A percentile compares a stretch with the other conserved stretches of the same genome.
phyloP scores from a whole-genome alignment of 2,888 invertebrate species.

The Catocala fraxini region DNA sequence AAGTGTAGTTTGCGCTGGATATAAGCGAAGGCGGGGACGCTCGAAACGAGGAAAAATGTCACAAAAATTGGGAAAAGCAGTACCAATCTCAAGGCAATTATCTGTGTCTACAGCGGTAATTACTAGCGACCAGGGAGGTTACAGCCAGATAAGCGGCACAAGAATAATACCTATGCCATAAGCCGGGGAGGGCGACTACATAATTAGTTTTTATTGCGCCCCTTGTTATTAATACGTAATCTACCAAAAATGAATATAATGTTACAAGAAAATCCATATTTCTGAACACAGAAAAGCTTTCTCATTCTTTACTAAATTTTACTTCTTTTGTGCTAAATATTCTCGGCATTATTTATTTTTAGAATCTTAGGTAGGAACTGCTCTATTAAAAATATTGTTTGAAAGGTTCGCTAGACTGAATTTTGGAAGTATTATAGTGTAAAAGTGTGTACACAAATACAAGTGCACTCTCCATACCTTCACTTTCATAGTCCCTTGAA shows the following conservation, averaged over 20 bases:
- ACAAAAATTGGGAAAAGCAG: slow-evolving; percentile 58
- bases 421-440: too few species aligned
- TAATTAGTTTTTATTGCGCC: slow-evolving; percentile 41
- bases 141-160: slow-evolving; percentile 62
- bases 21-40: not conserved
- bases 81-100: slow-evolving; percentile 69
- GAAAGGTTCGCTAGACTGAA: too few species aligned
- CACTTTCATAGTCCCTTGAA: too few species aligned
- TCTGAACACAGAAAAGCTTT: slow-evolving; percentile 11
- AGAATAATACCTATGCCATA: slow-evolving; percentile 38
- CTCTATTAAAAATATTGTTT: too few species aligned
- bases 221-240: slow-evolving; percentile 26
- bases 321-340: not conserved
- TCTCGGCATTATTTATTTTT: too few species aligned
- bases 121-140: slow-evolving; percentile 59
- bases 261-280: slow-evolving; percentile 15
- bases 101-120: slow-evolving; percentile 70
- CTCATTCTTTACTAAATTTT: not conserved
- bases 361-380: too few species aligned
- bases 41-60: slow-evolving; percentile 49
- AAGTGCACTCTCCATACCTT: too few species aligned
- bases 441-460: too few species aligned
- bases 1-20: not conserved
- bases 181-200: slow-evolving; percentile 17
- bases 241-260: slow-evolving; percentile 23